phyloP scores from a whole-genome alignment of 2,113 vertebrate species.

The Danionella cerebrum region DNA sequence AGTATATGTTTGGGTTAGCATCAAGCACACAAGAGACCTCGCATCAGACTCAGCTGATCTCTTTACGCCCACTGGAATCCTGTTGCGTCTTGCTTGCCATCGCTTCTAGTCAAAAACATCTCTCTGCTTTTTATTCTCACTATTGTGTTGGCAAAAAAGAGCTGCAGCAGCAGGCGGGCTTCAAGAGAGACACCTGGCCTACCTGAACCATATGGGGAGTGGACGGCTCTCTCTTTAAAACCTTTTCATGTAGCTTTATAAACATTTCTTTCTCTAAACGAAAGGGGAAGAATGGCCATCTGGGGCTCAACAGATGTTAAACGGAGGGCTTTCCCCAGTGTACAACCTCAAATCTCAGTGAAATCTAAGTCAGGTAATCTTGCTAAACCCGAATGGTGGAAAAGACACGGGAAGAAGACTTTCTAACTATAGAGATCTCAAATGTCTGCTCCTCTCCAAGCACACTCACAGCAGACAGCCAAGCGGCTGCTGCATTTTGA shows the following conservation, averaged over 20 bases:
- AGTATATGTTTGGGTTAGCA: neutral
- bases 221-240: constrained; percentile 11
- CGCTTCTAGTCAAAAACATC: constrained; percentile 32
- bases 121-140: constrained; percentile 21
- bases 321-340: neutral
- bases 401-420: constrained; percentile 5
- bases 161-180: constrained; percentile 48
- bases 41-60: constrained; percentile 10
- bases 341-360: constrained; percentile 42
- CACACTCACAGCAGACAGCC: neutral
- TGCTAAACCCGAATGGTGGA: constrained; percentile 29
- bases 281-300: constrained; percentile 1
- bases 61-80: neutral
- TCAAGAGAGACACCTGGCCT: constrained; percentile 47
- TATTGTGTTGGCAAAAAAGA: constrained; percentile 48
- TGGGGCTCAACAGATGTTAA: constrained; percentile 52
- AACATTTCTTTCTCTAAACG: constrained; percentile 20
- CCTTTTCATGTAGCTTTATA: constrained; percentile 17
- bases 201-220: constrained; percentile 40
- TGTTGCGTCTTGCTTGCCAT: constrained; percentile 12
- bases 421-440: constrained; percentile 25
- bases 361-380: constrained; percentile 59
- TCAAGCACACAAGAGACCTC: neutral
- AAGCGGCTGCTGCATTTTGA: neutral
- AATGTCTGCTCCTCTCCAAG: constrained; percentile 5